A percentile compares a stretch with the other conserved stretches of the same genome.
Conservation (phyloP, 2,888 invertebrate species). For the Abscondita cerata region DNA sequence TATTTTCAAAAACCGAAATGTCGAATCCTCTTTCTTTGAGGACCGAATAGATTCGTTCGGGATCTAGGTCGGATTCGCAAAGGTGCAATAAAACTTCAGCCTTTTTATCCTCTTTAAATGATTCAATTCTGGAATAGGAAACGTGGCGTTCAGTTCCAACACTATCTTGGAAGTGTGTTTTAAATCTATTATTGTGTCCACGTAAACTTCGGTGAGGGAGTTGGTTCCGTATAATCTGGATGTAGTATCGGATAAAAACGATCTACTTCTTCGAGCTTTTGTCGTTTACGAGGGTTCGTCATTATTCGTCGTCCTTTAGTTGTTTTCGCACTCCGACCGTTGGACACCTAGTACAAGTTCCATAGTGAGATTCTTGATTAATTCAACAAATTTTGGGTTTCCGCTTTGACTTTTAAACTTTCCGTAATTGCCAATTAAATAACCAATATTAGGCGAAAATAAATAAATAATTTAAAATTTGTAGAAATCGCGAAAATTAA, state of each 20-base stretch:
- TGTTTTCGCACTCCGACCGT: too few relatives aligned
- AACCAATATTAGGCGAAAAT: too few relatives aligned
- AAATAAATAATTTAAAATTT: too few relatives aligned
- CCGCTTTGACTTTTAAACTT: too few relatives aligned
- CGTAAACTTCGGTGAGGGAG: slow-evolving; percentile 66
- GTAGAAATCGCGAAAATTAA: too few relatives aligned
- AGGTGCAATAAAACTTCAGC: slow-evolving; percentile 65
- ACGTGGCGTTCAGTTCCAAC: slow-evolving; percentile 62
- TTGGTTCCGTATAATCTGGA: slow-evolving; percentile 61
- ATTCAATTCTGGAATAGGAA: slow-evolving; percentile 67
- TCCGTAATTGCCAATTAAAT: too few relatives aligned
- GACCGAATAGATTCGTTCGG: slow-evolving; percentile 45
- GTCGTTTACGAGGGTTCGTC: slow-evolving; percentile 30
- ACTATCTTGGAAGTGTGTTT: slow-evolving; percentile 71
- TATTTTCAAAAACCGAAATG: slow-evolving; percentile 60
- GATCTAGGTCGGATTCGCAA: slow-evolving; percentile 42
- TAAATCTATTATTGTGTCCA: slow-evolving; percentile 66
- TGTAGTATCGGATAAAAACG: slow-evolving; percentile 61
- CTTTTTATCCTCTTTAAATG: slow-evolving; percentile 78
- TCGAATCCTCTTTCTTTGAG: slow-evolving; percentile 62
- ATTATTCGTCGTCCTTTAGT: too few relatives aligned
- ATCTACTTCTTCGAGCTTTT: slow-evolving; percentile 23
- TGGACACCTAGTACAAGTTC: too few relatives aligned
- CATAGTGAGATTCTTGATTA: too few relatives aligned
- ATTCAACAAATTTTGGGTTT: too few relatives aligned